A percentile compares a stretch with the other conserved stretches of the same genome.
Evolutionary conservation across 2,888 invertebrate genomes (phyloP).

Genomic region (Deilephila elpenor): DNA sequence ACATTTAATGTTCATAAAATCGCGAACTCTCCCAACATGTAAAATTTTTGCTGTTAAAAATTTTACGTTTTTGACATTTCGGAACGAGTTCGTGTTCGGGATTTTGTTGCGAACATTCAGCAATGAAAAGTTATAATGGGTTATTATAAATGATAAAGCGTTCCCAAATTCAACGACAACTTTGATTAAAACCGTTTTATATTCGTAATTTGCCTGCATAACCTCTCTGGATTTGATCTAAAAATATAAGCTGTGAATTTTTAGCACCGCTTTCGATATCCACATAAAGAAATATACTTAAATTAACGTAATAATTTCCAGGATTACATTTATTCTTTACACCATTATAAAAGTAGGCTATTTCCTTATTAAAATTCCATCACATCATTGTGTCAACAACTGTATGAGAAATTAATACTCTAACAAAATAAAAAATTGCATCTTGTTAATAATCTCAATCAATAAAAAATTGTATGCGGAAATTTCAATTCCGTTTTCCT

Average conservation of each 20-base stretch:
- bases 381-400: no score
- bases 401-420: no score
- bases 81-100: background rate
- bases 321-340: no score
- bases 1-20: conserved; percentile 38
- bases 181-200: background rate
- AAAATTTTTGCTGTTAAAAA: background rate
- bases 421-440: background rate
- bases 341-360: no score
- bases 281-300: no score
- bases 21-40: conserved; percentile 11
- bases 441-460: background rate
- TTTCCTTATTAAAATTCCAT: no score
- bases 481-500: background rate
- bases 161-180: background rate
- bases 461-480: background rate
- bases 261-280: no score
- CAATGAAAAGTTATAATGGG: background rate
- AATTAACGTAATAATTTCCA: no score
- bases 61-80: background rate
- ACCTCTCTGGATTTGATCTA: no score
- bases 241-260: no score
- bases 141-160: background rate
- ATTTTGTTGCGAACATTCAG: conserved; percentile 6
- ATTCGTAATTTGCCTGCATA: no score